These are phyloP conservation scores for Ursus arctos DNA, from an alignment of 2,113 vertebrate species.

Conservation along the genomic window DNA sequence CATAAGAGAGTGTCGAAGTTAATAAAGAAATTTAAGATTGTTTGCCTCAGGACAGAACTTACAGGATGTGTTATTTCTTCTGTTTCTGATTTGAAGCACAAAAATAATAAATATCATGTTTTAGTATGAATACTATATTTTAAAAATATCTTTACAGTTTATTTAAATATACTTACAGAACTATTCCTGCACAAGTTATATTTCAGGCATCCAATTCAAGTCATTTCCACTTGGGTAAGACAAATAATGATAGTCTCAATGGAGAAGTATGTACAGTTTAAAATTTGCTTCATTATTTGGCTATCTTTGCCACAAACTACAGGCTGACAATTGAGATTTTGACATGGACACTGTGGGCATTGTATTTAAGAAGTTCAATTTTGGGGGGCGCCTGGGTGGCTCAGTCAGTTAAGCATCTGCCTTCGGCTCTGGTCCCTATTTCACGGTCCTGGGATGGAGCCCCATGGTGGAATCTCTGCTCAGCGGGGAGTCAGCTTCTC, in stretches of 20 bases:
- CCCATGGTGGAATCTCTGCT: too few species aligned
- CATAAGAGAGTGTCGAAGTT: background rate
- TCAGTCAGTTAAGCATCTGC: background rate
- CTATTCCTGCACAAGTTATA: slow-evolving; percentile 91
- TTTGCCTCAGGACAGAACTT: background rate
- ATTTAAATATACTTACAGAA: slow-evolving; percentile 92
- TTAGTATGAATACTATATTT: slow-evolving; percentile 96
- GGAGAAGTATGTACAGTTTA: slow-evolving; percentile 80
- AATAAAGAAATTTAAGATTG: background rate
- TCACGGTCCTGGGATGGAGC: background rate
- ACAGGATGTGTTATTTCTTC: slow-evolving; percentile 6
- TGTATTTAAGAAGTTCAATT: slow-evolving; percentile 60
- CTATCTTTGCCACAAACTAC: slow-evolving; percentile 81
- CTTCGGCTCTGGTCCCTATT: background rate
- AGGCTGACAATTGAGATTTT: slow-evolving; percentile 66
- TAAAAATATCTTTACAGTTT: slow-evolving; percentile 94
- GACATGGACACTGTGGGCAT: background rate
- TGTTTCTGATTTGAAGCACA: slow-evolving; percentile 41
- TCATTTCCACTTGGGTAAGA: slow-evolving; percentile 87
- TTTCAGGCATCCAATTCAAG: slow-evolving; percentile 89
- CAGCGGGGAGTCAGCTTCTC: too few species aligned
- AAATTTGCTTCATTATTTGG: slow-evolving; percentile 69
- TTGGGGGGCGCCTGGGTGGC: background rate
- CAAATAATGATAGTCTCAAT: slow-evolving; percentile 86
- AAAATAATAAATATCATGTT: slow-evolving; percentile 48